These are phyloP conservation scores for Phrynocephalus versicolor DNA, from an alignment of 2,113 vertebrate genomes.

Conservation along the genomic window DNA sequence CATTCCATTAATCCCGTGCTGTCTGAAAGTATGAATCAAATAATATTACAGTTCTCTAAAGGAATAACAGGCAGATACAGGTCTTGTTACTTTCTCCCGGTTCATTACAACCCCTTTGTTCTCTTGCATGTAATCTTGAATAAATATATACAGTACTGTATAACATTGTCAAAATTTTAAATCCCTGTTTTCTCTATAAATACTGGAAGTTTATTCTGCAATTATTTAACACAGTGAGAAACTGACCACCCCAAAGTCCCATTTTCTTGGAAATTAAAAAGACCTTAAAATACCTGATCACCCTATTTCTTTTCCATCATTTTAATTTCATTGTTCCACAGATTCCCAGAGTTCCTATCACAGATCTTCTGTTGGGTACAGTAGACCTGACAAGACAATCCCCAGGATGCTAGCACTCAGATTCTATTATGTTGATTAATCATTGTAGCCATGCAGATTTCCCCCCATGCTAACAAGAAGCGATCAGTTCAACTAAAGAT, in stretches of 20 bases:
- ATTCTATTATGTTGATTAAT: constrained; percentile 37
- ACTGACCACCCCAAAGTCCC: constrained; percentile 13
- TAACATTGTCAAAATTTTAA: constrained; percentile 16
- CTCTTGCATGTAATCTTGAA: background rate
- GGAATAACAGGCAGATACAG: constrained; percentile 6
- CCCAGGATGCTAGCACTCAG: constrained; percentile 3
- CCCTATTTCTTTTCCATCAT: background rate
- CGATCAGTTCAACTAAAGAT: constrained; percentile 24
- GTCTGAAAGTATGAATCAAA: constrained; percentile 10
- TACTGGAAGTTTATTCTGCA: background rate
- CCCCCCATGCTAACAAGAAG: constrained; percentile 37
- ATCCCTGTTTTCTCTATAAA: constrained; percentile 15
- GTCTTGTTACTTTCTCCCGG: background rate
- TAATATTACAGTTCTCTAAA: constrained; percentile 2
- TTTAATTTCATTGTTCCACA: background rate
- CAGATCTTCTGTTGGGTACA: constrained; percentile 6
- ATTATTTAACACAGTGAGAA: background rate
- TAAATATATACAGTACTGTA: background rate
- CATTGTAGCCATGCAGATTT: constrained; percentile 34
- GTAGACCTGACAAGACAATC: constrained; percentile 12
- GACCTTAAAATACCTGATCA: background rate
- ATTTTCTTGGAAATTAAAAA: constrained; percentile 19
- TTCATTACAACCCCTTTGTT: constrained; percentile 22
- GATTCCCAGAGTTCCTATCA: background rate
- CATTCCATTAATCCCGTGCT: background rate